A percentile compares a stretch with the other conserved stretches of the same genome.
phyloP scores from a whole-genome alignment of 2,113 vertebrate genomes.

The Halichoerus grypus region DNA sequence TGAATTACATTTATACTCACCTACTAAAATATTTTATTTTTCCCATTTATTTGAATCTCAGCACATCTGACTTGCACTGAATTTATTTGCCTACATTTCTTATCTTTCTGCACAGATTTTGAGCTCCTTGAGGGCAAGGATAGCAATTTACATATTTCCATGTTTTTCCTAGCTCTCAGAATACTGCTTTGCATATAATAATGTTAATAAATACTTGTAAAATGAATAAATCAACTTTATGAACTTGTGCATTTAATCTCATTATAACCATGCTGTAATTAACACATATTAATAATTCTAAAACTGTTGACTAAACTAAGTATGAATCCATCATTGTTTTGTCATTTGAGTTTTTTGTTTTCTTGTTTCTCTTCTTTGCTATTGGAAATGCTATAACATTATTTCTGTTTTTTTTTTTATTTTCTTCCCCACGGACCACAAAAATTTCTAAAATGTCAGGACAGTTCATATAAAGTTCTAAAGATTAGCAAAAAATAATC shows the following conservation, averaged over 20 bases:
- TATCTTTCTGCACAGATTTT: slow-evolving; percentile 47
- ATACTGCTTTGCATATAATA: background rate
- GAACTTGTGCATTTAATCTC: slow-evolving; percentile 25
- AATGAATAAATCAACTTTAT: slow-evolving; percentile 40
- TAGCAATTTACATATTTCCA: slow-evolving; percentile 34
- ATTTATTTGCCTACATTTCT: slow-evolving; percentile 23
- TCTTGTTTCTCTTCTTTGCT: background rate
- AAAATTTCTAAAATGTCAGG: background rate
- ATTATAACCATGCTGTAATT: slow-evolving; percentile 18
- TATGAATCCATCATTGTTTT: background rate
- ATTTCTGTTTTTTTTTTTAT: background rate
- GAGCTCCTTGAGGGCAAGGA: slow-evolving; percentile 45
- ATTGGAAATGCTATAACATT: background rate
- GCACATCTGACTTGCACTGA: background rate
- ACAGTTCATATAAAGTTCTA: background rate
- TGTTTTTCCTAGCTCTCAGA: slow-evolving; percentile 14
- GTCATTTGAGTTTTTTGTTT: slow-evolving; percentile 36
- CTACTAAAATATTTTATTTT: slow-evolving; percentile 48
- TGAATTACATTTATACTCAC: background rate
- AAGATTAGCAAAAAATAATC: slow-evolving; percentile 27
- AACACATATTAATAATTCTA: background rate
- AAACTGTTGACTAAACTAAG: slow-evolving; percentile 10
- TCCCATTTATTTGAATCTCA: slow-evolving; percentile 23
- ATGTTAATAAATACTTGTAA: slow-evolving; percentile 36
- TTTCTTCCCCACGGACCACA: background rate